A percentile compares a stretch with the other conserved stretches of the same genome.
phyloP scores from a whole-genome alignment of 2,888 invertebrate species.

The Chaetogeoica ovagalla region DNA sequence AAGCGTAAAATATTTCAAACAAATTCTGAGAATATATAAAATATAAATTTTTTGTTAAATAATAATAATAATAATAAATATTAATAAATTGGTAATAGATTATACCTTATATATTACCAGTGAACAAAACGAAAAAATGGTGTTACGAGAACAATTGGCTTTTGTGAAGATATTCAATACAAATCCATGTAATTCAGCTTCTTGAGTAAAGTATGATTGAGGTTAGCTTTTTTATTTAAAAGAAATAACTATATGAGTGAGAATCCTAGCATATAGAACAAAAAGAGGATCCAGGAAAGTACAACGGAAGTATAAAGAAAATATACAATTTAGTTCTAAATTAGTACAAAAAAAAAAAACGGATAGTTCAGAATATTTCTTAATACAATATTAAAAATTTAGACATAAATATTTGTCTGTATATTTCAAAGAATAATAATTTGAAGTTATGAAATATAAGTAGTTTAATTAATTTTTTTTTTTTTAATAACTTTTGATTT shows the following conservation, averaged over 20 bases:
- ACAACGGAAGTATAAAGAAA: not conserved
- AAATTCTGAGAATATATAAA: not conserved
- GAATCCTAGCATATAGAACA: not conserved
- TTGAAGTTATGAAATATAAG: too few relatives aligned
- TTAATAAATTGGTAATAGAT: not conserved
- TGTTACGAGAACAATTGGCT: slow-evolving; percentile 25
- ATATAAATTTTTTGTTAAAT: not conserved
- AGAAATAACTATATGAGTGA: not conserved
- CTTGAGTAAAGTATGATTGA: slow-evolving; percentile 17
- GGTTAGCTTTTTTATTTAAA: slow-evolving; percentile 15
- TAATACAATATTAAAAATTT: not conserved
- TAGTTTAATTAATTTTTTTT: not conserved
- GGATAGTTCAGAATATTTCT: not conserved
- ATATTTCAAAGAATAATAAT: not conserved
- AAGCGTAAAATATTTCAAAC: not conserved
- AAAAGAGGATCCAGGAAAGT: not conserved
- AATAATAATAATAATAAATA: not conserved
- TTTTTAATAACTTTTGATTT: not conserved
- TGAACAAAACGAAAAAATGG: slow-evolving; percentile 5
- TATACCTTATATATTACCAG: slow-evolving; percentile 8
- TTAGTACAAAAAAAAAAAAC: not conserved
- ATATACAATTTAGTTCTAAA: slow-evolving; percentile 14
- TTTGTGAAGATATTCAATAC: slow-evolving; percentile 28
- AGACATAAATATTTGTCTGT: not conserved
- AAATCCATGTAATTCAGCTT: slow-evolving; percentile 19